A percentile compares a stretch with the other conserved stretches of the same genome.
Conservation (phyloP, 2,888 invertebrate species). For the Phymatocera aterrima region DNA sequence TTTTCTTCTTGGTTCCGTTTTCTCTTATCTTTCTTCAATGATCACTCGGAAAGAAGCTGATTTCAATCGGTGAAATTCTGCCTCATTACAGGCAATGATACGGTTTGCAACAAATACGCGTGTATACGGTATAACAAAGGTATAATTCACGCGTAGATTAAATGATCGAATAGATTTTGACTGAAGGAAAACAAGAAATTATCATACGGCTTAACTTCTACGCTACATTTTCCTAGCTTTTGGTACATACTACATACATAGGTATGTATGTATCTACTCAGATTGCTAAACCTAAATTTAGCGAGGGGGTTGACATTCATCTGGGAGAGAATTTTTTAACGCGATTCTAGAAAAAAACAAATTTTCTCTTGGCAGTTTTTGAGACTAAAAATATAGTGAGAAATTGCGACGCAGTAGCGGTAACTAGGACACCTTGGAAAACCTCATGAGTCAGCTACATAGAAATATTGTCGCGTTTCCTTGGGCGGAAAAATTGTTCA, state of each 20-base stretch:
- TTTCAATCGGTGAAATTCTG: too few relatives aligned
- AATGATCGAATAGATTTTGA: too few relatives aligned
- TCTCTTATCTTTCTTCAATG: too few relatives aligned
- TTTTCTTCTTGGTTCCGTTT: neutral
- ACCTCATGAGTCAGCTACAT: conserved; percentile 38
- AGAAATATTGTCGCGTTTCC: conserved; percentile 35
- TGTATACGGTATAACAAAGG: too few relatives aligned
- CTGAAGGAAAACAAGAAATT: too few relatives aligned
- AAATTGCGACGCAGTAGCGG: conserved; percentile 30
- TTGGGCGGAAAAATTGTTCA: too few relatives aligned
- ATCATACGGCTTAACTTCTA: too few relatives aligned
- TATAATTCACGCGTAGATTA: too few relatives aligned
- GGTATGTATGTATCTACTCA: neutral
- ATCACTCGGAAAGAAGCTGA: too few relatives aligned
- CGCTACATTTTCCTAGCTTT: conserved; percentile 8
- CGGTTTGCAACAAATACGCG: too few relatives aligned
- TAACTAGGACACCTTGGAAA: conserved; percentile 39
- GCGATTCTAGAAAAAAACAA: conserved; percentile 6
- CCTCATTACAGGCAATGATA: too few relatives aligned
- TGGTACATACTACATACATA: neutral
- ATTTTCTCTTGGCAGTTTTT: neutral
- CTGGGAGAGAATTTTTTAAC: conserved; percentile 8
- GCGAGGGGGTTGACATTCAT: neutral
- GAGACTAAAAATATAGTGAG: conserved; percentile 30
- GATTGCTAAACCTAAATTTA: conserved; percentile 5